Percentiles rank a stretch among this genome's conserved stretches.
Conservation (phyloP, 92 coral and sea anemone species). For the Galaxea fascicularis region DNA sequence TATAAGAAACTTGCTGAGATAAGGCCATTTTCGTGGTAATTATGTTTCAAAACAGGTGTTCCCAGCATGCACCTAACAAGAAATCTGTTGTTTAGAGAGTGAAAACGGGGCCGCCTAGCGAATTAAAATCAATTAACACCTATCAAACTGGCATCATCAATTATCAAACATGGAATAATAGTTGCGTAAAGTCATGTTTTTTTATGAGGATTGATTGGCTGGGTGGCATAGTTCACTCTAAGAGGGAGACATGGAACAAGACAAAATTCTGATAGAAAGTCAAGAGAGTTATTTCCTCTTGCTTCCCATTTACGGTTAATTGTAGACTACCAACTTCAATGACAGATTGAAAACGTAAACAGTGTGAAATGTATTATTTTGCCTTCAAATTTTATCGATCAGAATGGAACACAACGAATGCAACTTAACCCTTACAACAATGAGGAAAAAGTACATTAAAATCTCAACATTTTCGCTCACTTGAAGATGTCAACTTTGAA, state of each 20-base stretch:
- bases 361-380: constrained; percentile 16
- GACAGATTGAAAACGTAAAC: constrained; percentile 23
- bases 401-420: constrained; percentile 28
- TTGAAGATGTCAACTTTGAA: constrained; percentile 1
- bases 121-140: no score
- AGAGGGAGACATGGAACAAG: not conserved
- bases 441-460: constrained; percentile 10
- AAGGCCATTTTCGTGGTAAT: constrained; percentile 4
- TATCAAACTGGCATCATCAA: no score
- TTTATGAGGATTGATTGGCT: not conserved
- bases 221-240: not conserved
- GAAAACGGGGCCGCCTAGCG: not conserved
- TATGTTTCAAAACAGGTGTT: not conserved
- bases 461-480: not conserved
- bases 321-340: not conserved
- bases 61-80: not conserved
- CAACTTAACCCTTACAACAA: constrained; percentile 29
- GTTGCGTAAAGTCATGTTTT: not conserved
- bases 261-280: no score
- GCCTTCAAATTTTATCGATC: constrained; percentile 13
- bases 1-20: not conserved
- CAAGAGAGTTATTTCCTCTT: constrained; percentile 6
- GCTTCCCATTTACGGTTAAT: not conserved
- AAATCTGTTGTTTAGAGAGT: not conserved
- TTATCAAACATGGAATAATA: not conserved